Evolutionary conservation across 2,113 vertebrate genomes (phyloP).

Genomic region (Peromyscus maniculatus): DNA sequence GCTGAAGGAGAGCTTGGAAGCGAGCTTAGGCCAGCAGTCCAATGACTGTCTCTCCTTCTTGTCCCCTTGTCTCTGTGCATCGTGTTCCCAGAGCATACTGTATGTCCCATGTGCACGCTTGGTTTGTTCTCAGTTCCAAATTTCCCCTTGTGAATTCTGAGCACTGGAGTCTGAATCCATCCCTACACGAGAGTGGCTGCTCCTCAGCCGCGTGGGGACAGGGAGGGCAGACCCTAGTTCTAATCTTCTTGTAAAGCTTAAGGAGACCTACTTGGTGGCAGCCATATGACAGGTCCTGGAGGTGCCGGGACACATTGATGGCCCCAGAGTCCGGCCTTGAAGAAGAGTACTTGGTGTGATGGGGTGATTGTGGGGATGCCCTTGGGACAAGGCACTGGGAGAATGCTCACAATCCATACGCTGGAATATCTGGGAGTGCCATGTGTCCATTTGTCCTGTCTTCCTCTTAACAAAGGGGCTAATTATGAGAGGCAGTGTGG

Average conservation of each 20-base stretch:
- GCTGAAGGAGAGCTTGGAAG: background rate
- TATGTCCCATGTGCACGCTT: background rate
- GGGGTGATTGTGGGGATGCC: fast-evolving
- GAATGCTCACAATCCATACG: background rate
- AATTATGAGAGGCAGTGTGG: background rate
- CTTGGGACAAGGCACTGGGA: background rate
- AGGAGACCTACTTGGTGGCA: background rate
- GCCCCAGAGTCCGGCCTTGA: too few species aligned
- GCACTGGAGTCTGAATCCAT: background rate
- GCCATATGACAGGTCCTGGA: background rate
- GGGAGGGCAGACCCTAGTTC: background rate
- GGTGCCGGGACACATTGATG: background rate
- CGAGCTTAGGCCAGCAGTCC: background rate
- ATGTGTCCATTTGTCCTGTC: background rate
- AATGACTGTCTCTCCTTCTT: background rate
- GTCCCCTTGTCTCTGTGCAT: background rate
- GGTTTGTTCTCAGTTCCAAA: background rate
- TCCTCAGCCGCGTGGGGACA: background rate
- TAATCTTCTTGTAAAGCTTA: background rate
- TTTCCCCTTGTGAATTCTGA: background rate
- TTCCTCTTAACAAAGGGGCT: constrained; percentile 19
- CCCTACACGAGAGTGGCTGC: background rate
- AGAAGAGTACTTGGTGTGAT: background rate
- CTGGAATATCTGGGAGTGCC: background rate
- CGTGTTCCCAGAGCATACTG: background rate